Evolutionary conservation across 2,888 invertebrate genomes (phyloP), one percentile per base, ranked within the genome.

Genomic region (Bedellia somnulentella): DNA sequence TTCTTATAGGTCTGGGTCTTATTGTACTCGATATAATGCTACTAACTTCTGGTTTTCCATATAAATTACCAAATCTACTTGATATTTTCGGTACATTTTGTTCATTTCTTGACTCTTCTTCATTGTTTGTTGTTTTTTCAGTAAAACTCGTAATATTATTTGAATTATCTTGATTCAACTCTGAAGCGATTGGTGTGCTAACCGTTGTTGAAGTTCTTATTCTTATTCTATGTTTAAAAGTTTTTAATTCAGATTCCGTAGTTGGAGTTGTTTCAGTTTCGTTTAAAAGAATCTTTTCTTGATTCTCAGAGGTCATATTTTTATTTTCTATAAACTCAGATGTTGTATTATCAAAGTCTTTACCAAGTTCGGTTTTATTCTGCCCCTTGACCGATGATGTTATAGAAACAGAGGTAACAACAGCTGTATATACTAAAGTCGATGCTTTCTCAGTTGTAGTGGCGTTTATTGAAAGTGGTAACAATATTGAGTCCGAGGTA

Each of bases 341-440:
- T 8, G 66, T 70, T 27, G 41, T 49, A 34, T 60, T 61, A 24
- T 53, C 54, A 5, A 35, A 36, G 35, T 76, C 75, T 34, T 60
- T 61, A 24, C 53, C 54, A 5, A 35, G 36, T 35, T 76, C 75
- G 9, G 73, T 73, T 49, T 59, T 71, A 39, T 76, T 77, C 34
- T 56, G 57, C 4, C 62, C 71, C 52, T 75, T 76, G 46, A 75
- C 64, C 14, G 77, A 76, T 3, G 77, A 77, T 15, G 77, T 77
- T 37, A 78, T 71, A 5, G 78, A 77, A 11, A 78, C 63, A 23
- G 78, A 78, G 16, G 78, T 78, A 0, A 77, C 77, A 22, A 78
- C 77, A 3, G 77, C 78, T 4, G 77, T 78, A 33, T 75, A 76
- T 4, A 77, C 67, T 23, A 75, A 60, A n/a, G 76, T 71, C 5